Percentiles rank a stretch among this genome's conserved stretches.
Conservation (phyloP, 37 sponge, comb jelly and placozoan genomes). For the Agelas oroides region DNA sequence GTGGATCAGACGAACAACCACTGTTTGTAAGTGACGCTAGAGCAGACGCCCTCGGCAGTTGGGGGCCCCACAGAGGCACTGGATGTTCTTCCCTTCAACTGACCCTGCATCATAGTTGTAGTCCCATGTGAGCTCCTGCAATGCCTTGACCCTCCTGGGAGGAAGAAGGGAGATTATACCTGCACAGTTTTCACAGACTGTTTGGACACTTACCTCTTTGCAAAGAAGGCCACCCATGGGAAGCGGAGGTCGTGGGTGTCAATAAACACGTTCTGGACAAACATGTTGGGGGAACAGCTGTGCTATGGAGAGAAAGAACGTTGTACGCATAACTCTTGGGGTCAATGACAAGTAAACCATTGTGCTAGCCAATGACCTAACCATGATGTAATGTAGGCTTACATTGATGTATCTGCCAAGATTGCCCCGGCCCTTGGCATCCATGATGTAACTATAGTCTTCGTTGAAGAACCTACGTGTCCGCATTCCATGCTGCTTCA, state of each 20-base stretch:
- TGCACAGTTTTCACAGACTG: too few relatives aligned
- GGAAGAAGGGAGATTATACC: background rate
- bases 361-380: background rate
- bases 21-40: slow-evolving; percentile 14
- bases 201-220: slow-evolving; percentile 75
- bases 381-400: slow-evolving; percentile 4
- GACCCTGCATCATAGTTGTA: slow-evolving; percentile 92
- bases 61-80: slow-evolving; percentile 80
- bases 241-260: slow-evolving; percentile 94
- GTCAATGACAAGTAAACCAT: background rate
- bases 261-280: slow-evolving; percentile 95
- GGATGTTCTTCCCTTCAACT: slow-evolving; percentile 72
- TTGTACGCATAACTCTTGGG: too few relatives aligned
- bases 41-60: slow-evolving; percentile 87
- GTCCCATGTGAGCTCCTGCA: slow-evolving; percentile 90
- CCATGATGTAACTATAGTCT: slow-evolving; percentile 72
- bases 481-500: background rate
- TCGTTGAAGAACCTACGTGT: slow-evolving; percentile 54
- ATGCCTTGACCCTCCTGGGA: slow-evolving; percentile 77
- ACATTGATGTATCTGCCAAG: slow-evolving; percentile 91
- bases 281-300: slow-evolving; percentile 90
- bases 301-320: slow-evolving; percentile 58
- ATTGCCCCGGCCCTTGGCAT: slow-evolving; percentile 85
- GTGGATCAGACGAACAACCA: too few relatives aligned
- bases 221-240: slow-evolving; percentile 93